Base-by-base conservation (phyloP, 23 tunicate species). In the Styela plicata region DNA sequence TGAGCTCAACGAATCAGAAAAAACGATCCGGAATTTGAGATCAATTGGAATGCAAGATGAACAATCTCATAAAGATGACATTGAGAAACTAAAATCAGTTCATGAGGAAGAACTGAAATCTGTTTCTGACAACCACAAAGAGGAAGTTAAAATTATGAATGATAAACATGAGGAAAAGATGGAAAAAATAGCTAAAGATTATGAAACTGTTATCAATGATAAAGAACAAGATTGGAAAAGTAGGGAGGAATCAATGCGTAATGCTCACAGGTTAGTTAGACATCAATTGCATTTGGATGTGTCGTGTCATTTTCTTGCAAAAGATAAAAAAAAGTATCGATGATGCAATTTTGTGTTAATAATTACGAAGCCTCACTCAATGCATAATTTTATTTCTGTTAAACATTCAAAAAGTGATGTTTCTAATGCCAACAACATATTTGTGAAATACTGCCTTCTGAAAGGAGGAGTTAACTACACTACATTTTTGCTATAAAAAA, bases 181-280 rank as follows among this genome's bases (percentile, higher is more conserved):
- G 7, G 22, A 70, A 65, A 65, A 70, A 44, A 24, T 82, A n/a
- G 32, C 44, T 28, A 3, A 82, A 28, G 63, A 69, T 21, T 23
- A 35, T 27, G 64, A 82, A 13, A 52, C 5, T 3, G 52, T 36
- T 27, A 53, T 82, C 16, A 52, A 24, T 24, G 78, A 69, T 3
- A 32, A 53, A 26, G 78, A 78, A 63, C 52, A 36, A 37, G 83
- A 83, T 23, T 21, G 34, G 25, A 74, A 69, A 21, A 79, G 63
- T 23, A 31, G 25, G 0, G 36, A 74, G 52, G 63, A 83, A 24
- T 52, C 83, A 37, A 18, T 83, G 83, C 36, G 52, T 68, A 74
- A 76, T 32, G 65, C 66, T 22, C 31, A 88, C 44, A 78, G 77
- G 87, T 83, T 33, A 62, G 79, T n/a, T n/a, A n/a, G n/a, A n/a